phyloP scores from a whole-genome alignment of 2,797 vertebrate genomes.

The Urosaurus nigricauda region DNA sequence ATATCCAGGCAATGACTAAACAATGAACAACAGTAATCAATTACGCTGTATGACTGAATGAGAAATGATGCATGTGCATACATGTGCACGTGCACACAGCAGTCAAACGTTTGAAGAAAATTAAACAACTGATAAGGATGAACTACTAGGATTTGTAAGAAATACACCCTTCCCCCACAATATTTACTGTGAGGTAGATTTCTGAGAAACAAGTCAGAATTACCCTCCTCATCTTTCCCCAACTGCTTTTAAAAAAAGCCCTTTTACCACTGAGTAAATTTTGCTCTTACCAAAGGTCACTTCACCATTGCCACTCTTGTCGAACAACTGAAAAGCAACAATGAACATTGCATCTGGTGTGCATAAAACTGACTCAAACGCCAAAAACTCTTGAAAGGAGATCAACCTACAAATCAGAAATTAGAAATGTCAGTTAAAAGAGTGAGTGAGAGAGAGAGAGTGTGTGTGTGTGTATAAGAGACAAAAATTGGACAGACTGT shows the following conservation, averaged over 20 bases:
- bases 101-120: slow-evolving; percentile 55
- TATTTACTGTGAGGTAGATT: slow-evolving; percentile 32
- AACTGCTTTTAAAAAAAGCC: slow-evolving; percentile 36
- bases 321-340: slow-evolving; percentile 98
- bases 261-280: slow-evolving; percentile 54
- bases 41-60: slow-evolving; percentile 1
- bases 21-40: slow-evolving; percentile 46
- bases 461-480: too few species aligned
- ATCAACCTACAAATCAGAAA: slow-evolving; percentile 88
- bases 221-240: slow-evolving; percentile 27
- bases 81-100: slow-evolving; percentile 34
- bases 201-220: slow-evolving; percentile 28
- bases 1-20: slow-evolving; percentile 50
- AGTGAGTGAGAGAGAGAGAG: too few species aligned
- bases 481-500: background rate
- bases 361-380: slow-evolving; percentile 97
- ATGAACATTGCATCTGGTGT: slow-evolving; percentile 97
- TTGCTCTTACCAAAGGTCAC: slow-evolving; percentile 92
- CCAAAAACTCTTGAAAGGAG: slow-evolving; percentile 98
- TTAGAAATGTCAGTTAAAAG: background rate
- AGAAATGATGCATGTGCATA: background rate
- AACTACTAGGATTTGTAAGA: background rate
- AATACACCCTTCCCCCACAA: slow-evolving; percentile 32
- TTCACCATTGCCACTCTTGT: slow-evolving; percentile 94
- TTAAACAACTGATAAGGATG: background rate